phyloP scores from a whole-genome alignment of 2,888 invertebrate species.

The Hypercompe scribonia region DNA sequence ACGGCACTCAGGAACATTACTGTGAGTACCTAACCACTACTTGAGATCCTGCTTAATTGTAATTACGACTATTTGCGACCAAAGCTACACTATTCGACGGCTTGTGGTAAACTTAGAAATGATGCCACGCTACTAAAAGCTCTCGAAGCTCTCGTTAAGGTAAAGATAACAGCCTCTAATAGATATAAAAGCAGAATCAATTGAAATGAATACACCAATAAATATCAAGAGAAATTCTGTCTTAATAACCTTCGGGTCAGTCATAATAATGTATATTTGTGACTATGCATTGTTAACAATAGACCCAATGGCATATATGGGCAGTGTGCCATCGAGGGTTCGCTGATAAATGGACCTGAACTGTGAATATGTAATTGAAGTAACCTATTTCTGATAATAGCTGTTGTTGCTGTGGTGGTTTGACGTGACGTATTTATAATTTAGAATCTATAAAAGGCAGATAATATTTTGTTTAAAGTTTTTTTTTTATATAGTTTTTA shows the following conservation, averaged over 20 bases:
- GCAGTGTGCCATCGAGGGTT: constrained; percentile 16
- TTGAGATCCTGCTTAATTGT: neutral
- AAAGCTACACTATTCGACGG: neutral
- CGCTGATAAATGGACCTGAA: constrained; percentile 13
- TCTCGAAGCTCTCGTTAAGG: constrained; percentile 5
- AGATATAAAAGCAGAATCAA: neutral
- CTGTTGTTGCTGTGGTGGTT: constrained; percentile 2
- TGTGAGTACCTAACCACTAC: constrained; percentile 1
- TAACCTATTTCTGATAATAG: constrained; percentile 7
- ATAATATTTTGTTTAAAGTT: neutral
- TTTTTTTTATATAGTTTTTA: too few species aligned
- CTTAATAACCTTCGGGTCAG: neutral
- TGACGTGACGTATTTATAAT: neutral
- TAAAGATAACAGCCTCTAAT: neutral
- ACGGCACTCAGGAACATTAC: constrained; percentile 3
- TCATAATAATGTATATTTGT: neutral
- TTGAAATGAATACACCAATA: neutral
- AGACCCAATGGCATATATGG: constrained; percentile 2
- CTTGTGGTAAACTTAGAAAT: neutral
- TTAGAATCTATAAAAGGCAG: neutral
- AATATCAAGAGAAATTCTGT: neutral
- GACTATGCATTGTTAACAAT: constrained; percentile 11
- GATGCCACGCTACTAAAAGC: neutral
- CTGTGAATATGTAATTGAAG: constrained; percentile 4
- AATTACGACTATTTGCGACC: constrained; percentile 6